Evolutionary conservation across 1,140 invertebrate genomes (phyloP).

Genomic region (Lanistes nyassanus): DNA sequence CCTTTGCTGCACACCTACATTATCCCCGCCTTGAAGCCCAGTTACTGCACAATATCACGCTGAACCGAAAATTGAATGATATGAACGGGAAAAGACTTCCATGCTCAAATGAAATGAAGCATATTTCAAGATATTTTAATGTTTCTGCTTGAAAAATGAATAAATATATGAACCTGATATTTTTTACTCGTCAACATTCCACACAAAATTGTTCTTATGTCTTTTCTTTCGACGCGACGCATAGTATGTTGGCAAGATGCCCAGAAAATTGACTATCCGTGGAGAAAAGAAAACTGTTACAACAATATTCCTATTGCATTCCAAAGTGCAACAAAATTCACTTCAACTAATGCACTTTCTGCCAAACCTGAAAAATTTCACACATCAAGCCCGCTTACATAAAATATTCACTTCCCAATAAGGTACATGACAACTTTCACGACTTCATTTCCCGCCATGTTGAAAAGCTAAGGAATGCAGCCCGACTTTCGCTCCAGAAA

Average conservation of each 20-base stretch:
- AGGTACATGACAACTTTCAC: slow-evolving; percentile 19
- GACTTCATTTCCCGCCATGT: slow-evolving; percentile 29
- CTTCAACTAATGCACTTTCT: slow-evolving; percentile 24
- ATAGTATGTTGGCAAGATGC: slow-evolving; percentile 12
- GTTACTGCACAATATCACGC: no score
- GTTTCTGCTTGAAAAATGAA: not conserved
- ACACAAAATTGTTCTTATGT: not conserved
- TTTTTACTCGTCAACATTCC: slow-evolving; percentile 6
- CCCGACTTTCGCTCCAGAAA: slow-evolving; percentile 22
- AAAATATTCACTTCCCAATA: slow-evolving; percentile 14
- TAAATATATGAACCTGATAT: not conserved
- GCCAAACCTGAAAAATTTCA: not conserved
- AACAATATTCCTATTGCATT: not conserved
- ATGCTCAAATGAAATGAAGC: not conserved
- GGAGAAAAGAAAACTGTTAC: not conserved
- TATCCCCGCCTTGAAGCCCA: no score
- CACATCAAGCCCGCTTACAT: slow-evolving; percentile 13
- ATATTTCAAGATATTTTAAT: not conserved
- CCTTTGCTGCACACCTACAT: no score
- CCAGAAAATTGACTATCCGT: slow-evolving; percentile 1
- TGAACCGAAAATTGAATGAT: no score
- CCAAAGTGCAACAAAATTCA: slow-evolving; percentile 11
- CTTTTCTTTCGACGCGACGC: not conserved
- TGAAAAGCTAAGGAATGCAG: slow-evolving; percentile 9
- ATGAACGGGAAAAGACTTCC: no score